Evolutionary conservation across 2,113 vertebrate species (phyloP).

Genomic region (Centropus bengalensis): DNA sequence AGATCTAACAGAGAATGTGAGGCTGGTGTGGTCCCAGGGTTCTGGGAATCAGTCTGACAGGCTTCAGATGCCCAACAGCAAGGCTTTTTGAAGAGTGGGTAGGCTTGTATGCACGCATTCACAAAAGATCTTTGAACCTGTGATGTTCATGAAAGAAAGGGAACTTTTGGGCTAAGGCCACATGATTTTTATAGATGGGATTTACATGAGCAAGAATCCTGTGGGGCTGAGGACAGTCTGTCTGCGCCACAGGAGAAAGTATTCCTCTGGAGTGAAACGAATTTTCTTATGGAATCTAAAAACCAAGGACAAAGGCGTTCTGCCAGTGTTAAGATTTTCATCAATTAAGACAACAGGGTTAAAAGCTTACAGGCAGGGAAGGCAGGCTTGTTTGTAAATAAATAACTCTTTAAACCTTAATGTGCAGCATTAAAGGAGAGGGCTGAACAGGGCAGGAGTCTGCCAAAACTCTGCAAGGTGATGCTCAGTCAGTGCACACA

Average conservation of each 20-base stretch:
- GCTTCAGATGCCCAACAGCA: background rate
- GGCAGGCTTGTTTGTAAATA: background rate
- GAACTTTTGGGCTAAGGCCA: background rate
- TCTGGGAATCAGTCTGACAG: background rate
- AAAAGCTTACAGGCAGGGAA: background rate
- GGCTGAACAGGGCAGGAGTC: background rate
- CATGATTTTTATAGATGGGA: accelerated
- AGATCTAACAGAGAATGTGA: background rate
- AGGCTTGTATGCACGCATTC: background rate
- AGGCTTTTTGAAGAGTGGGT: background rate
- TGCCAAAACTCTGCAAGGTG: background rate
- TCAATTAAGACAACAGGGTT: background rate
- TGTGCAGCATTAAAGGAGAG: background rate
- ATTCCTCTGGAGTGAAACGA: background rate
- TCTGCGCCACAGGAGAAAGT: background rate
- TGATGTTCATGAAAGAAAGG: background rate
- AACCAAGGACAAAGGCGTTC: background rate
- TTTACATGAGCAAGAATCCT: background rate
- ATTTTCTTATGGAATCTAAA: background rate
- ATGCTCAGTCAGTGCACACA: accelerated
- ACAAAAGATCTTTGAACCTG: background rate
- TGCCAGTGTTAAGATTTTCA: background rate
- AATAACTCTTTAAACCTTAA: background rate
- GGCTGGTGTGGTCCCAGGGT: background rate
- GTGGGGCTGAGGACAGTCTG: background rate